phyloP scores from a whole-genome alignment of 2,888 invertebrate species.

The Andrena minutula region DNA sequence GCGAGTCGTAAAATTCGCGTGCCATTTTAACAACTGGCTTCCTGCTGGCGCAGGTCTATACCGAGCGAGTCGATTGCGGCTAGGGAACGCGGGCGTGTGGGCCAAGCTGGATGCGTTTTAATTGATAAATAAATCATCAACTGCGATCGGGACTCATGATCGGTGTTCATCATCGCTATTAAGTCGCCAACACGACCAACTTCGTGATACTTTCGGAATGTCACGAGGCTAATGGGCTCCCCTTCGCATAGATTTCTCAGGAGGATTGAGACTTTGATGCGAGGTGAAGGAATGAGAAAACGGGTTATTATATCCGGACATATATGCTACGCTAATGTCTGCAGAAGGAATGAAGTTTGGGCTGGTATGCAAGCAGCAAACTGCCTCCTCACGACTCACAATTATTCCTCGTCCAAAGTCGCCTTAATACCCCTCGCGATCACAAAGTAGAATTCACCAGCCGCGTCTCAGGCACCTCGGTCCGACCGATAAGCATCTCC shows the following conservation, averaged over 20 bases:
- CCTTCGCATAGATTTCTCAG: neutral
- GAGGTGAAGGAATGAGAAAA: no score
- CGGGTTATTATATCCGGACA: no score
- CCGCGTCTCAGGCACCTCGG: neutral
- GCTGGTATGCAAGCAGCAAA: no score
- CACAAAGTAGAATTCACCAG: neutral
- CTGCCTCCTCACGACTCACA: neutral
- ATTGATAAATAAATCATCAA: constrained; percentile 71
- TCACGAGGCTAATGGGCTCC: constrained; percentile 2
- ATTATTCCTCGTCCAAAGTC: neutral
- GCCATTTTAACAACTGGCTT: constrained; percentile 75
- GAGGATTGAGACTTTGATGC: neutral
- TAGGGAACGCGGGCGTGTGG: constrained; percentile 39
- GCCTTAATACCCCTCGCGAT: neutral
- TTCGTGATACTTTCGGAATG: constrained; percentile 9
- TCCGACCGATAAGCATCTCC: neutral
- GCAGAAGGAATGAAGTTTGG: no score
- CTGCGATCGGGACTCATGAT: constrained; percentile 54
- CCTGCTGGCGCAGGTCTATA: constrained; percentile 65
- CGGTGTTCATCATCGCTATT: constrained; percentile 42
- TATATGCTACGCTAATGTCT: no score
- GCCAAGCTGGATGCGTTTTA: constrained; percentile 64
- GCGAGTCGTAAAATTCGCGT: constrained; percentile 73
- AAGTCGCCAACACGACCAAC: neutral
- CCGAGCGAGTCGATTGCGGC: constrained; percentile 44